Evolutionary conservation across 2,888 invertebrate genomes (phyloP), one percentile per base, ranked within the genome.

Genomic region (Leptinotarsa peninsularis): DNA sequence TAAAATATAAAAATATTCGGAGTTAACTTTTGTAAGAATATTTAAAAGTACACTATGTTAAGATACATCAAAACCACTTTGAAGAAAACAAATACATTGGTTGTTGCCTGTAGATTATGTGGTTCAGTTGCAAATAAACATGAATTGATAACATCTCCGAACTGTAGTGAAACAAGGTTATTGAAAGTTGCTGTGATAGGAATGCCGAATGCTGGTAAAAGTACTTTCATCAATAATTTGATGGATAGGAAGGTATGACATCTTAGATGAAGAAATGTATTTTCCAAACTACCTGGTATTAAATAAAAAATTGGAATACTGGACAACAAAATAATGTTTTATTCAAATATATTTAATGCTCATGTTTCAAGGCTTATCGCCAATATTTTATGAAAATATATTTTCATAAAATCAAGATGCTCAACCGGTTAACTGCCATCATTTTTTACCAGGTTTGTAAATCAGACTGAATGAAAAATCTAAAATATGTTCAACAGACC

Each of bases 131-230:
- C 58, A 43, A 70, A 21, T 49, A n/a, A 4, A 21, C 21, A 49
- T 49, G 33, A 58, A 17, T 5, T n/a, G 50, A 21, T 49, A 23
- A 63, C 50, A 60, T 54, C 67, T 3, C 54, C 68, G 1, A 54
- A 67, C 3, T 49, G 14, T 27, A 66, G 69, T 73, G 67, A 75
- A 14, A 78, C 75, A n/a, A 89, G 85, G 89, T 86, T 92, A n/a
- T 88, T 93, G 10, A 93, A 92, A 88, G 93, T 97, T 43, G 96
- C 98, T 10, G 93, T 99, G 27, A 92, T 99, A 80, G 99, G 99
- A 3, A 91, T 94, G 17, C 98, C 99, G 4, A 99, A 99, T 91
- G 94, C 94, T 69, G 99, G 99, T 49, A 99, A 99, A 88, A 98
- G 98, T 86, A 98, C 98, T 0, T 90, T 99, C 49, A 95, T 98